Conservation (phyloP, 2,888 invertebrate species). For the Lithodes maja region DNA sequence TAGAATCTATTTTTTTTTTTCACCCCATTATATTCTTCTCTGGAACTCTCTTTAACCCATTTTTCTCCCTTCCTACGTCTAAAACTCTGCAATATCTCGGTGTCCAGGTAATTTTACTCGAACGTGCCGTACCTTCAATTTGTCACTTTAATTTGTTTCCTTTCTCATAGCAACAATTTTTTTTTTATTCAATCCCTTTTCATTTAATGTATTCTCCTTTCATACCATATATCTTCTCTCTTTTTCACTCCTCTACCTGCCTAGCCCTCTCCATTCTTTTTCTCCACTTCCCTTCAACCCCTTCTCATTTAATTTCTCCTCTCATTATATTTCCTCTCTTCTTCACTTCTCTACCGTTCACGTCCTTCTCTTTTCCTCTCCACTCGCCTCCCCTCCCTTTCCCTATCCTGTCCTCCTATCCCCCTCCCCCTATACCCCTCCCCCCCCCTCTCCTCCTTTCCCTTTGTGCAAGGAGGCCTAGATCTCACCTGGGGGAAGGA, state of each 20-base stretch:
- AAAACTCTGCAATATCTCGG: too few species aligned
- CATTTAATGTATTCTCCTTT: background rate
- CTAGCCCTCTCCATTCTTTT: background rate
- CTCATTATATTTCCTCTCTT: background rate
- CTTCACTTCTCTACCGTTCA: background rate
- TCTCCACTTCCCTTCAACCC: background rate
- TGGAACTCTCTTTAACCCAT: too few species aligned
- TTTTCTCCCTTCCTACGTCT: too few species aligned
- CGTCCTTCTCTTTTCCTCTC: background rate
- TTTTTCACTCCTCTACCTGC: background rate
- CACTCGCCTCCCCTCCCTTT: background rate
- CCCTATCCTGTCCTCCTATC: background rate
- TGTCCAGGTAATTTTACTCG: too few species aligned
- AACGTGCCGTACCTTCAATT: too few species aligned
- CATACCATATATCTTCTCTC: background rate
- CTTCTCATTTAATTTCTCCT: background rate
- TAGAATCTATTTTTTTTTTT: too few species aligned
- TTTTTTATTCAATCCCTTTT: background rate
- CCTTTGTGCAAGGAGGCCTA: background rate
- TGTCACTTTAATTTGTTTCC: too few species aligned
- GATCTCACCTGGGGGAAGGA: too few species aligned
- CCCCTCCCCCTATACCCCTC: constrained; percentile 5
- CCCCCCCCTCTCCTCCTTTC: constrained; percentile 17
- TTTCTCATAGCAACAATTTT: too few species aligned
- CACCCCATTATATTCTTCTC: too few species aligned